Base-by-base conservation (phyloP, 2,888 invertebrate species). In the Dolichopus griseipennis region DNA sequence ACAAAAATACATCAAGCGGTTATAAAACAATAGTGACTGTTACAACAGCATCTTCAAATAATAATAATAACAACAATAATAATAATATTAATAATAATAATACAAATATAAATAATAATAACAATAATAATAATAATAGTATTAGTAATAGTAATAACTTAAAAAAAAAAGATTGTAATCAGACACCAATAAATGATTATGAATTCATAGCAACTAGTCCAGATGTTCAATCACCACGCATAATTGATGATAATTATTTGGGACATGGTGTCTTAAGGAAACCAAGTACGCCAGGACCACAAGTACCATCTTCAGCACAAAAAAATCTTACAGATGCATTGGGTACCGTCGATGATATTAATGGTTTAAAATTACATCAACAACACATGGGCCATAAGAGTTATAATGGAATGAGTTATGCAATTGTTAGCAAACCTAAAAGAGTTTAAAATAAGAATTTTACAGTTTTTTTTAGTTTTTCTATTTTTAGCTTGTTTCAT, bases 371-470 rank as follows among this genome's bases (percentile, higher is more conserved):
- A 18, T 27, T 34, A 18, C 18, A 18, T n/a, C 10, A 22, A n/a
- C 18, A 27, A 27, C 20, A 37, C 37, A 83, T 90, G 52, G 85
- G 85, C 75, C 90, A 91, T 77, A 88, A 87, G 76, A 86, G 85
- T 74, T 88, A 88, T 73, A 92, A 91, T 77, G 89, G 91, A 68
- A 87, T 88, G 71, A 90, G 90, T 75, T 93, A 93, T 82, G 91
- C 92, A 71, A 85, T 92, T 76, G 89, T 93, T 69, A 91, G 91
- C 78, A 92, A 92, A 81, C 89, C 92, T 76, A 92, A 92, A 86
- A 86, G 89, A 82, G 91, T 92, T 80, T 92, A 85, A n/a, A 52
- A 34, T 10, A 62, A 62, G 22, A 37, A 34, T 9, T 34, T 7
- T 10, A 9, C 12, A 37, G 8, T 37, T 10, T 37, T n/a, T 27